These are phyloP conservation scores for Minunthozetes semirufus DNA, from an alignment of 2,888 invertebrate genomes.

Conservation along the genomic window DNA sequence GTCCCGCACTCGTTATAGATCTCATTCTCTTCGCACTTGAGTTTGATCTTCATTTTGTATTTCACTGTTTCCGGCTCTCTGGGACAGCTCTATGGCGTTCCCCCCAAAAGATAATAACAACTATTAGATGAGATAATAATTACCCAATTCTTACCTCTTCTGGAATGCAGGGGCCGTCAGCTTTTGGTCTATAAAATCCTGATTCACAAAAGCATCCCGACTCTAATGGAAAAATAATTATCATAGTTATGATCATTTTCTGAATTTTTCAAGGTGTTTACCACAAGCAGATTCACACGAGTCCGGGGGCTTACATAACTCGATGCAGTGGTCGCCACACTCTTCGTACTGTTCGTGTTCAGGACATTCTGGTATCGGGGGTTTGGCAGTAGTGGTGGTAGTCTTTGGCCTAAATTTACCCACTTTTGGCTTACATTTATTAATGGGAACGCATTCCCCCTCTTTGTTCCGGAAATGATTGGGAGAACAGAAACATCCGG, in stretches of 20 bases:
- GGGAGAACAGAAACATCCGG: neutral
- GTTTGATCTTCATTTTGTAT: neutral
- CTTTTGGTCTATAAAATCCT: neutral
- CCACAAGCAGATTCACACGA: neutral
- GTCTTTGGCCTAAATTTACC: neutral
- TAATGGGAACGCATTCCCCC: neutral
- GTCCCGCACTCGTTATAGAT: neutral
- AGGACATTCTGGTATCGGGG: neutral
- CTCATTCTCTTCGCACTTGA: neutral
- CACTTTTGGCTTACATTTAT: neutral
- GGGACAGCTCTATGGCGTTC: neutral
- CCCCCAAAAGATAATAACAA: neutral
- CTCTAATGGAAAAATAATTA: too few relatives aligned
- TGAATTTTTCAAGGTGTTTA: too few relatives aligned
- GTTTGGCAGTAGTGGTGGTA: neutral
- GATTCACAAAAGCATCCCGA: conserved; percentile 14
- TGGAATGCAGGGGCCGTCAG: neutral
- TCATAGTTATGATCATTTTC: too few relatives aligned
- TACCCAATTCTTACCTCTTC: neutral
- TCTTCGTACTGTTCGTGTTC: neutral
- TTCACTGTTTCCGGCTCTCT: too few relatives aligned
- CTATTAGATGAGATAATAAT: too few relatives aligned
- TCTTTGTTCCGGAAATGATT: neutral
- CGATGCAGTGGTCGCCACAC: conserved; percentile 6
- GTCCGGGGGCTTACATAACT: neutral